Evolutionary conservation across 2,113 vertebrate genomes (phyloP), one percentile per base, ranked within the genome.

Genomic region (Chaetops frenatus): DNA sequence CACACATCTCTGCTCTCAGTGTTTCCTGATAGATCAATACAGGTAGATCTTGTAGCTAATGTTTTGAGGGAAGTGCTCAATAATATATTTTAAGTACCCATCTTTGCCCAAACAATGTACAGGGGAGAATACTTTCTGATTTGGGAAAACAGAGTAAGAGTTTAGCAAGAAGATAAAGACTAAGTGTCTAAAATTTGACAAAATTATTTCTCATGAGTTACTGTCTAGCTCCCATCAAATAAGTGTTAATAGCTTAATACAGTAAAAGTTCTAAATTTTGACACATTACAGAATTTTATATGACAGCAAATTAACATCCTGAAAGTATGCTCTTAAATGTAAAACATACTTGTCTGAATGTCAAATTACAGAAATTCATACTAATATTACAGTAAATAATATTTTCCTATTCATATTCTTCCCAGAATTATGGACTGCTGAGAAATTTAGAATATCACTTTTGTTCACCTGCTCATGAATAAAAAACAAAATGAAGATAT

Each of bases 61-160:
- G 45, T 85, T 73, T 62, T 24, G 4, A 28, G 3, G 9, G 8
- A 31, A 45, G 2, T 28, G 17, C n/a, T 70, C 7, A 4, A 18
- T 21, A 44, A 5, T 44, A 11, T 35, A 67, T 81, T 74, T n/a
- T 2, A 85, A 61, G 11, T 31, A 62, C 2, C 45, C 20, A 40
- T 44, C 23, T 66, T 53, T 79, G 3, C 7, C 5, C 4, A 61
- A 42, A 69, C 0, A 5, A 2, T 45, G 10, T 24, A 31, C 12
- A 19, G 8, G 8, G 31, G 18, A 79, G 1, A 94, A 71, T 23
- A 6, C 1, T 33, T 67, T 29, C 21, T 53, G 6, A 25, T 73
- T 44, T 87, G 6, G 18, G 17, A 88, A 66, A 60, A 20, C 12
- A 25, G 28, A 45, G 16, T 3, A 53, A 60, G 13, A 74, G 7